A percentile compares a stretch with the other conserved stretches of the same genome.
Evolutionary conservation across 64 coral and sea anemone genomes (phyloP).

Genomic region (Stichodactyla helianthus): DNA sequence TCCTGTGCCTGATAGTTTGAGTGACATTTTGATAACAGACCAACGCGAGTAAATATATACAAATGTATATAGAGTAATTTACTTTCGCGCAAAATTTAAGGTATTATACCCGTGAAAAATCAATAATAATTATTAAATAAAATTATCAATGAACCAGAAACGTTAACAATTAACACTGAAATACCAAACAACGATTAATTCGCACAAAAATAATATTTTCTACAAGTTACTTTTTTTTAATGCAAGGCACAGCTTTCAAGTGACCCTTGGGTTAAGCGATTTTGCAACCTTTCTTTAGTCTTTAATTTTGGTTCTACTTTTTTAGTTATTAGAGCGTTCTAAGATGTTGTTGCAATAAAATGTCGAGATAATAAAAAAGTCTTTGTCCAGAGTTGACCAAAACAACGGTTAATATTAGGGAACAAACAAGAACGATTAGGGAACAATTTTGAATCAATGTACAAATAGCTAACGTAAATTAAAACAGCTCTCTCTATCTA

Average conservation of each 20-base stretch:
- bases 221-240: neutral
- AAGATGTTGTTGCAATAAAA: too few species aligned
- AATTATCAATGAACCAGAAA: neutral
- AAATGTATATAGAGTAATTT: neutral
- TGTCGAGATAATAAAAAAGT: too few species aligned
- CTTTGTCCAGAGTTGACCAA: too few species aligned
- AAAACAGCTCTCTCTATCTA: neutral
- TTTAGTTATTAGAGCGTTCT: neutral
- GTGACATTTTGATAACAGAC: neutral
- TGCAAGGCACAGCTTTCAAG: neutral
- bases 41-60: neutral
- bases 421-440: neutral
- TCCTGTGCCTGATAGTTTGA: neutral
- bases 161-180: neutral
- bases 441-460: neutral
- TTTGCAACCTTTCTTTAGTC: neutral
- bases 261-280: neutral
- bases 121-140: neutral
- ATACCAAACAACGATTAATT: neutral
- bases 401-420: too few species aligned
- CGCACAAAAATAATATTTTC: neutral
- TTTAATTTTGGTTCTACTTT: neutral
- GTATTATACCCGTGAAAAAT: neutral
- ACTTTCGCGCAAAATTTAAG: neutral
- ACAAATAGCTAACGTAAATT: neutral